Evolutionary conservation across 2,888 invertebrate species (phyloP), one percentile per base, ranked within the genome.

Genomic region (Drosophila kuntzei): DNA sequence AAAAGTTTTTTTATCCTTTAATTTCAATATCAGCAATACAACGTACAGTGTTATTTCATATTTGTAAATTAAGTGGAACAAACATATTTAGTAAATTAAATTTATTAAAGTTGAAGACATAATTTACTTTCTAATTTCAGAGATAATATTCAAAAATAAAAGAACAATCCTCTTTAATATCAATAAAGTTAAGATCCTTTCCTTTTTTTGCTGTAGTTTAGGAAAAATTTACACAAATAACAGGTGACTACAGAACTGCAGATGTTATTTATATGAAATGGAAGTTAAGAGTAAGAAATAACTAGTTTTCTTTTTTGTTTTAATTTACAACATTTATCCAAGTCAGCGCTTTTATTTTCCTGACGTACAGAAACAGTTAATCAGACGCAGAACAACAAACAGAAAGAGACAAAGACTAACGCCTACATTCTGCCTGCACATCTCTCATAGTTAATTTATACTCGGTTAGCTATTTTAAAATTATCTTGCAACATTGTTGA

Each of bases 351-450:
- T n/a, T 11, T 29, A 32, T 32, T 32, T 11, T 11, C 11, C 18
- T 5, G 27, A 7, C 27, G 9, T 39, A 18, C 18, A 39, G 11
- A 18, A 39, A 4, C 39, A 18, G 57, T 39, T 70, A 72, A 75
- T 71, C 75, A 71, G 29, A 47, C 7, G 29, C 18, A 18, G 18
- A 32, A 18, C 20, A 71, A 61, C 69, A 75, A 55, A 51, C 55
- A 51, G 61, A 46, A 62, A 54, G 62, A 47, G 39, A 47, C 57
- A 74, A 47, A 16, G 18, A 43, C 58, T 50, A 60, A 51, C 37
- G 18, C 62, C 14, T 11, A 1, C 16, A 7, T 14, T 9, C 18
- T 2, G 18, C 18, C 11, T 18, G 11, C 14, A 18, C 18, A 3
- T 39, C 4, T 4, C 18, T 39, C 6, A 1, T 37, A 14, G 6